Evolutionary conservation across 2,888 invertebrate genomes (phyloP), one percentile per base, ranked within the genome.

Genomic region (Rhogogaster chlorosoma): DNA sequence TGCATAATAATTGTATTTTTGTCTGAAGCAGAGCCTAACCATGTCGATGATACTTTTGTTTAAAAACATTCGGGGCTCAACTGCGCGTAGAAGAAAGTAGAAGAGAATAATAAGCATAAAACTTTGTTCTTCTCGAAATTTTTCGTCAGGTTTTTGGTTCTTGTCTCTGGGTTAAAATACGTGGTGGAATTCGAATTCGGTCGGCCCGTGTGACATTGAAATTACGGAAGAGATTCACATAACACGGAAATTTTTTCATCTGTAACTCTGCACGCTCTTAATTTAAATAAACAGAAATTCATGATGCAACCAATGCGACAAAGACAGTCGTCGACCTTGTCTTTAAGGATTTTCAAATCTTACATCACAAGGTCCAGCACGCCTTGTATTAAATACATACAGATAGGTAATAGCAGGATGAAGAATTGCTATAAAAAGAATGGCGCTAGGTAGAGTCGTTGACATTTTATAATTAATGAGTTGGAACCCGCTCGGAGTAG

Each of bases 401-500:
- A 36, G 2, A 32, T 53, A 49, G 9, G 49, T 45, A 26, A 53
- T 26, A 57, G 18, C 80, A 61, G 80, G 61, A 49, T 29, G 57
- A 61, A 61, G 26, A 57, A 80, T 57, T 57, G 61, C 61, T 61
- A 36, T 61, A 49, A 38, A 61, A 61, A 57, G 26, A 26, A 61
- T 26, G 36, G 80, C 61, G 57, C 57, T 61, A 22, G 61, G 29
- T 36, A 61, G 61, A 57, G 61, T 80, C 61, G 80, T 80, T 80
- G 80, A 80, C 80, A 80, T 22, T 80, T 38, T 49, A 61, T 70
- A 83, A 83, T 70, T 83, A 83, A 83, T 83, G 38, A 83, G 45
- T 32, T 64, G 6, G 4, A 83, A 45, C 67, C 61, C 45, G 45
- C 32, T 10, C 67, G 15, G 83, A 67, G 80, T 80, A 29, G 38